Base-by-base conservation (phyloP, 1,140 invertebrate genomes). In the Mesaphorura yosii region DNA sequence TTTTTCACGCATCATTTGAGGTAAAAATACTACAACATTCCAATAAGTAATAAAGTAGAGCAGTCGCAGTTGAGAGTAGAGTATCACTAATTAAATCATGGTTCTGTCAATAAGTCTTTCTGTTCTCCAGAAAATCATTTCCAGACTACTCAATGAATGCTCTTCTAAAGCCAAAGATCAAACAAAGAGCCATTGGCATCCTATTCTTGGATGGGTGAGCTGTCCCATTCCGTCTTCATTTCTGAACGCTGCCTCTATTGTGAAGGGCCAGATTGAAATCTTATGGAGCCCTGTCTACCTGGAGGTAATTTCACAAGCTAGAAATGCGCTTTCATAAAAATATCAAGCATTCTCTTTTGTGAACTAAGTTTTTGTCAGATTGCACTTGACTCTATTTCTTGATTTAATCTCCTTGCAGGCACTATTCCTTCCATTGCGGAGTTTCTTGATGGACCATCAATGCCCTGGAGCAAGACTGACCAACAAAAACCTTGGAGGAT, bases 131-230 rank as follows among this genome's bases (percentile, higher is more conserved):
- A 74, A 80, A 65, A 83, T 90, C 22, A 76, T 87, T 5, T 86
- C 81, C 19, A 76, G 80, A 49, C 77, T 92, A 55, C 67, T 92
- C 29, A 83, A 89, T 67, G 83, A 79, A 45, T 90, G 87, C 68
- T 90, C 88, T 66, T 86, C 90, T 7, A 79, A 82, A 4, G 81
- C 77, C 48, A 91, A 91, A 39, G 45, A 49, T 69, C 82, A 86
- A 19, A 88, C 86, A 66, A 75, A 93, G 27, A 92, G 88, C 34
- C 88, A 95, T 68, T 97, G 92, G 91, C 92, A 98, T 74, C 91
- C 93, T 17, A 80, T 98, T 26, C 73, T 98, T 6, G 93, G 93
- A n/a, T 98, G 92, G 90, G 55, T 59, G 20, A 29, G 42, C 5
- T 28, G 28, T 20, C 51, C 44, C 1, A 56, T 63, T 40, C 48